Evolutionary conservation across 1,140 invertebrate species (phyloP), one percentile per base, ranked within the genome.

Genomic region (Diachasmimorpha longicaudata): DNA sequence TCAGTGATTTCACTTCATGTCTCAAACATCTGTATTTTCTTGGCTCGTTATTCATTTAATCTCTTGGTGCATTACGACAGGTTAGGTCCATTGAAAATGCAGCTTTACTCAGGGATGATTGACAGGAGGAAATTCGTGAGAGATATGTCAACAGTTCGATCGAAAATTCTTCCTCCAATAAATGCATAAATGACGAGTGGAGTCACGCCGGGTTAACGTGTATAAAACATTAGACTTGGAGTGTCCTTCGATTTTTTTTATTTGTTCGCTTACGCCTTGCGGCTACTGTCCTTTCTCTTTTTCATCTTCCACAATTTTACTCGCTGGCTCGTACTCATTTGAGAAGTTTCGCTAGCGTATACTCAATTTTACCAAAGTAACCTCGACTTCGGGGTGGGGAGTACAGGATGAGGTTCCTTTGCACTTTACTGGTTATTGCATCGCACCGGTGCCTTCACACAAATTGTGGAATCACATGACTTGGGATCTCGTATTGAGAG

Each of bases 161-260:
- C 31, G 21, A 16, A 3, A 31, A 52, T 63, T 63, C 19, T 63
- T 25, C 58, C 13, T 2, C 0, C 3, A 25, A 63, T 25, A 58
- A 21, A 58, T 3, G 16, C 9, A 19, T 63, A 10, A 31, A 25
- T 63, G 58, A 25, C 1, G 23, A 63, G n/a, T n/a, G 23, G 21
- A 25, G 23, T 10, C 55, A 58, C 55, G 55, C 55, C 58, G 58
- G 58, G 23, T 31, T 25, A 63, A 25, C 58, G 58, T 63, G 58
- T 63, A 14, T 25, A 25, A 63, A 31, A 63, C 58, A 5, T 23
- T 23, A 4, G 11, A 14, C 5, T 63, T 63, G 21, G 11, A 68
- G 76, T 73, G 36, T 48, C 69, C 39, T 72, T 77, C 39, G 31
- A 63, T n/a, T 63, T 72, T 72, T 76, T 72, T 76, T 76, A 58